Percentiles rank a stretch among this genome's conserved stretches.
These are phyloP conservation scores for Lasioglossum leucozonium DNA, from an alignment of 2,888 invertebrate genomes.

Conservation along the genomic window DNA sequence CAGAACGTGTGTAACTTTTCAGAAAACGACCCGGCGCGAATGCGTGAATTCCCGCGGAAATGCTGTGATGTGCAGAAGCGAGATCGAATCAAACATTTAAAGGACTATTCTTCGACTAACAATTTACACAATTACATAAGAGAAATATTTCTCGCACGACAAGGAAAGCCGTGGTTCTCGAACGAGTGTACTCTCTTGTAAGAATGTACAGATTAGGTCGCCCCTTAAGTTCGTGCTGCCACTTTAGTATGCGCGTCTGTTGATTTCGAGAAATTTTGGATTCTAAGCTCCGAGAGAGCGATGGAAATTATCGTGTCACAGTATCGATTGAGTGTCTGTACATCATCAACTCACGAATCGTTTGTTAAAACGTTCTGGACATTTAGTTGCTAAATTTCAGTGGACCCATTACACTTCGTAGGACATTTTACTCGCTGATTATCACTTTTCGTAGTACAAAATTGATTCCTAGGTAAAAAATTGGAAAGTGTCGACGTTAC, in stretches of 20 bases:
- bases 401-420: background rate
- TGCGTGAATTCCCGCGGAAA: conserved; percentile 10
- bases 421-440: conserved; percentile 5
- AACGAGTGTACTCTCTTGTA: background rate
- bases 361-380: background rate
- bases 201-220: conserved; percentile 17
- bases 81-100: conserved; percentile 19
- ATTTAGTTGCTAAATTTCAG: conserved; percentile 7
- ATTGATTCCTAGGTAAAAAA: background rate
- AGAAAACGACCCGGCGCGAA: conserved; percentile 5
- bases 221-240: background rate
- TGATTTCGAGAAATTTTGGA: background rate
- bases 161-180: background rate
- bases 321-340: background rate
- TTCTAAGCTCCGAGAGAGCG: background rate
- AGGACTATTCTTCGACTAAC: conserved; percentile 15
- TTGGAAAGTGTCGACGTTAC: background rate
- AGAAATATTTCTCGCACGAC: background rate
- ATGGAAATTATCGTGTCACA: background rate
- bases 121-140: conserved; percentile 26
- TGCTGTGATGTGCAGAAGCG: conserved; percentile 8
- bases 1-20: background rate
- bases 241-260: background rate
- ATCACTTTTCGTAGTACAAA: background rate
- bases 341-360: background rate